A percentile compares a stretch with the other conserved stretches of the same genome.
phyloP scores from a whole-genome alignment of 1,140 invertebrate genomes.

The Aleiodes sp. region DNA sequence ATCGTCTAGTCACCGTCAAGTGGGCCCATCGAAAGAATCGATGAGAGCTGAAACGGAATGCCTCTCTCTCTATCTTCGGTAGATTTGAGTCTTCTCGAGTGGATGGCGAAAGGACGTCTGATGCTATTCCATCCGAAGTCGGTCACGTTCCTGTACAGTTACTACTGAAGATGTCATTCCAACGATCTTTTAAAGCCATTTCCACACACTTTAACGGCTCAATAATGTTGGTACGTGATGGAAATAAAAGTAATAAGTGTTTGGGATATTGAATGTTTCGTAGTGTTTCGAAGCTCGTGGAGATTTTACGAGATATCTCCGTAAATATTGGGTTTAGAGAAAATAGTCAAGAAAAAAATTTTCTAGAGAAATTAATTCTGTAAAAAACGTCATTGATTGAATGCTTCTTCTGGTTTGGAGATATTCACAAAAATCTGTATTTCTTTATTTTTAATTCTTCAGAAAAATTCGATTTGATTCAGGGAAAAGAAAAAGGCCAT shows the following conservation, averaged over 20 bases:
- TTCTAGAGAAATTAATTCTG: no score
- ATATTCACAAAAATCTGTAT: no score
- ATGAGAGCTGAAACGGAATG: conserved; percentile 35
- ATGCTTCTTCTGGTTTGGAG: no score
- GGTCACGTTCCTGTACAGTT: conserved; percentile 40
- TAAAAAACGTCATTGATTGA: no score
- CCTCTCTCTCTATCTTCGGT: no score
- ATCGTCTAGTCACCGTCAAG: neutral
- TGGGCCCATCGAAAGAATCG: neutral
- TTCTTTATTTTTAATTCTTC: no score
- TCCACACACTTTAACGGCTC: conserved; percentile 10
- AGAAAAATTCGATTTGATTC: no score
- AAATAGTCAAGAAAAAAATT: no score
- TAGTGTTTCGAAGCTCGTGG: no score
- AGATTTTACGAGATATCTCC: no score
- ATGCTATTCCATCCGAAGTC: conserved; percentile 41
- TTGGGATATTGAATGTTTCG: neutral
- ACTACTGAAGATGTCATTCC: conserved; percentile 37
- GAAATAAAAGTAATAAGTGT: neutral
- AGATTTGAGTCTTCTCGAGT: conserved; percentile 27
- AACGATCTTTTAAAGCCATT: conserved; percentile 39
- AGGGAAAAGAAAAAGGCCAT: no score
- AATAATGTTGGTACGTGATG: conserved; percentile 16
- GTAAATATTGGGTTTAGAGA: no score
- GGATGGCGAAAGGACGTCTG: conserved; percentile 26